Conservation (phyloP, 2,113 vertebrate species). For the Paramormyrops kingsleyae region DNA sequence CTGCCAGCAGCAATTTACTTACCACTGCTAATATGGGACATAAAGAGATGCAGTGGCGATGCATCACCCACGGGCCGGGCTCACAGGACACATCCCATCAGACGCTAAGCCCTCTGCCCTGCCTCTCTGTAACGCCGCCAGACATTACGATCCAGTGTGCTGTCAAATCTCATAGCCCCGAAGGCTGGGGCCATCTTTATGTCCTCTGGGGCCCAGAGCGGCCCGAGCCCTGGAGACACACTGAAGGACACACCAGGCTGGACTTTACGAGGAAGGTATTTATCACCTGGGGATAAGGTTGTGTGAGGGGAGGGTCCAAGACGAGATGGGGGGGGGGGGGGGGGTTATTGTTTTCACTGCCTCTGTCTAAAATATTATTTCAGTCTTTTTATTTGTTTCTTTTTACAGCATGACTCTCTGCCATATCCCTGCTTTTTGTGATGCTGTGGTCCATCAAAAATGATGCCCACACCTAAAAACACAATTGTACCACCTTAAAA, state of each 20-base stretch:
- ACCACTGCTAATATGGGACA: background rate
- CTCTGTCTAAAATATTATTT: background rate
- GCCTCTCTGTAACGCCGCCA: background rate
- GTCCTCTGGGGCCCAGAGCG: background rate
- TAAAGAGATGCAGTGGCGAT: background rate
- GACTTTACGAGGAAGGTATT: background rate
- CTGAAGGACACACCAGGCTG: background rate
- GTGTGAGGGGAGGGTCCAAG: background rate
- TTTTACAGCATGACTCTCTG: background rate
- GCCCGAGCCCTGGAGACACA: background rate
- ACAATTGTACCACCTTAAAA: background rate
- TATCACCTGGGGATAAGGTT: background rate
- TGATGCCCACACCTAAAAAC: background rate
- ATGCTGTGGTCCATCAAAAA: background rate
- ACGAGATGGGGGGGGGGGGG: background rate
- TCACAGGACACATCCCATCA: background rate
- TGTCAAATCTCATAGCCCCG: background rate
- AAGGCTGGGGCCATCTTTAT: background rate
- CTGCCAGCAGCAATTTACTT: conserved; percentile 8
- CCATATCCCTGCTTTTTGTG: background rate
- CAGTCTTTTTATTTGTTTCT: background rate
- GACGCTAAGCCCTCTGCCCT: background rate
- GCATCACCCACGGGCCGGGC: background rate
- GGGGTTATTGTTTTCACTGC: background rate
- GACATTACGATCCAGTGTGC: background rate